phyloP scores from a whole-genome alignment of 1,140 invertebrate species.

The Theocolax elegans region DNA sequence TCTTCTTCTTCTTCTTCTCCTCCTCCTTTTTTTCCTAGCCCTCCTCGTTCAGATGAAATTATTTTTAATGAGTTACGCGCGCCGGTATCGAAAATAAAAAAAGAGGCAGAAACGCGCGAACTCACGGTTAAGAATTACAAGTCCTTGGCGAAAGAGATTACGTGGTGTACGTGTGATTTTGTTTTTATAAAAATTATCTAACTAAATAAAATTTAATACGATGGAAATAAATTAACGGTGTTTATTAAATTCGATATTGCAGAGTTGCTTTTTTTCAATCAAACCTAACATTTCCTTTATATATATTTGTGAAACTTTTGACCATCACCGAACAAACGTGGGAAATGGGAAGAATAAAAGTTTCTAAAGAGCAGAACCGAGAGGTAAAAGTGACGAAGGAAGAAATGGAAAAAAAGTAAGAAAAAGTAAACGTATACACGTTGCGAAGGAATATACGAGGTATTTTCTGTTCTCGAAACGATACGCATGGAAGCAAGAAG shows the following conservation, averaged over 20 bases:
- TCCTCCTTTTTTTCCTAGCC: background rate
- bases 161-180: no score
- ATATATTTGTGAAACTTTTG: no score
- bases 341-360: background rate
- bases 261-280: no score
- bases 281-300: no score
- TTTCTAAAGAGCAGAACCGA: background rate
- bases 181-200: no score
- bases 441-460: background rate
- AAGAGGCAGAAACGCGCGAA: background rate
- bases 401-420: background rate
- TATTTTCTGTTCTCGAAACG: background rate
- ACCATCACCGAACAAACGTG: no score
- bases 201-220: no score
- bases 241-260: no score
- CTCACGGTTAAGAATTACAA: no score
- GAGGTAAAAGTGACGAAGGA: background rate
- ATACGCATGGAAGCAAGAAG: background rate
- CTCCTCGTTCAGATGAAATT: conserved; percentile 33
- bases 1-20: background rate
- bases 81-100: background rate
- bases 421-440: conserved; percentile 1
- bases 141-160: no score
- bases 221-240: no score
- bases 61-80: conserved; percentile 44